phyloP scores from a whole-genome alignment of 2,888 invertebrate genomes.

The Taenaris catops region DNA sequence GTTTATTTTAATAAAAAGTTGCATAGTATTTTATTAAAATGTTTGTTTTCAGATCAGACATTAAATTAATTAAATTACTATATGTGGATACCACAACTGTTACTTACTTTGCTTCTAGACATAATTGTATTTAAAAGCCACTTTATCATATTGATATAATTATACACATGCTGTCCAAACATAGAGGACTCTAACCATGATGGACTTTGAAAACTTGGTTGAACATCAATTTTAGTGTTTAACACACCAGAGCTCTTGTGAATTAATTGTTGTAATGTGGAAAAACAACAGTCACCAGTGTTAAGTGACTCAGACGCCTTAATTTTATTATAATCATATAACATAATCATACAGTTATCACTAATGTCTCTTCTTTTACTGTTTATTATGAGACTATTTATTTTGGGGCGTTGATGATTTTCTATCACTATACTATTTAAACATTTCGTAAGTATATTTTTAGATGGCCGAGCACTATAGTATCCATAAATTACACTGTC shows the following conservation, averaged over 20 bases:
- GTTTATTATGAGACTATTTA: slow-evolving; percentile 40
- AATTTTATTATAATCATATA: slow-evolving; percentile 53
- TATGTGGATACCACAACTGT: too few species aligned
- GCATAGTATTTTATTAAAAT: too few species aligned
- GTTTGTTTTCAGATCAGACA: too few species aligned
- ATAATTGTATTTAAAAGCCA: slow-evolving; percentile 46
- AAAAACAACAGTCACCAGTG: slow-evolving; percentile 39
- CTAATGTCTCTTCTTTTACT: slow-evolving; percentile 30
- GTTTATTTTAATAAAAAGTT: too few species aligned
- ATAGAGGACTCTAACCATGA: slow-evolving; percentile 53
- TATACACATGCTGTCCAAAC: slow-evolving; percentile 55
- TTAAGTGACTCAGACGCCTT: slow-evolving; percentile 51
- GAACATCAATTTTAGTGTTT: slow-evolving; percentile 14
- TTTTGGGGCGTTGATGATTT: slow-evolving; percentile 24
- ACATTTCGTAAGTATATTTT: slow-evolving; percentile 13
- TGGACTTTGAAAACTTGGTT: slow-evolving; percentile 30
- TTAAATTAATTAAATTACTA: too few species aligned
- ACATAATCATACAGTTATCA: slow-evolving; percentile 44
- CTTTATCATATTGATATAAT: slow-evolving; percentile 46
- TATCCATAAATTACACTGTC: slow-evolving; percentile 42
- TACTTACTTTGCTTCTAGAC: slow-evolving; percentile 48
- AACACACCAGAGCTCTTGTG: slow-evolving; percentile 32
- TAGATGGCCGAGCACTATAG: slow-evolving; percentile 26
- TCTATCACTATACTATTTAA: slow-evolving; percentile 36
- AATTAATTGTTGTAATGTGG: slow-evolving; percentile 43